These are phyloP conservation scores for Telmatherina bonti DNA, from an alignment of 2,797 vertebrate species.

Conservation along the genomic window DNA sequence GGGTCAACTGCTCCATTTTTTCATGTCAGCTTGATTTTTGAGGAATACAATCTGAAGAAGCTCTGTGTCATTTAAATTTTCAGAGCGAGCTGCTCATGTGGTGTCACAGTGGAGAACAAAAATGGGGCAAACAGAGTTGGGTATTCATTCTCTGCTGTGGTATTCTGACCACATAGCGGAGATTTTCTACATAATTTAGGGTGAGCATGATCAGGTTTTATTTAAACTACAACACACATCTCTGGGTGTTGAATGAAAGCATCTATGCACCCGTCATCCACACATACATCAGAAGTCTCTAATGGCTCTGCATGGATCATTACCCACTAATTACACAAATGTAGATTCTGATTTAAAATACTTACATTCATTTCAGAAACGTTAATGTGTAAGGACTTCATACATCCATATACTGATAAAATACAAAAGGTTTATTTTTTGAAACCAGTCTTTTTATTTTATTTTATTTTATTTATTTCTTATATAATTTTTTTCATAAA, in stretches of 20 bases:
- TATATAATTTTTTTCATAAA: too few species aligned
- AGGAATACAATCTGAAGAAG: slow-evolving; percentile 50
- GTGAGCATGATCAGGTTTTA: slow-evolving; percentile 42
- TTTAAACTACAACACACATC: slow-evolving; percentile 38
- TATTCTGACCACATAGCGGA: slow-evolving; percentile 63
- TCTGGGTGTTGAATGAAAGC: slow-evolving; percentile 31
- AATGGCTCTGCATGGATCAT: slow-evolving; percentile 48
- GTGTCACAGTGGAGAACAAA: slow-evolving; percentile 34
- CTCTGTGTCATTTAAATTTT: slow-evolving; percentile 37
- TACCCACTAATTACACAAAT: slow-evolving; percentile 51
- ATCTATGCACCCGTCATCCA: slow-evolving; percentile 38
- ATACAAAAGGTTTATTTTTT: neutral
- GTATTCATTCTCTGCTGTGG: slow-evolving; percentile 45
- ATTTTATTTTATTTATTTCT: too few species aligned
- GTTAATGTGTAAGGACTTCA: slow-evolving; percentile 2
- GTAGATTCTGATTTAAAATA: slow-evolving; percentile 32
- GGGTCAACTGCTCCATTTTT: slow-evolving; percentile 57
- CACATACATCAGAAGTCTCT: slow-evolving; percentile 17
- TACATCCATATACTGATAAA: neutral
- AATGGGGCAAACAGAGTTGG: slow-evolving; percentile 42
- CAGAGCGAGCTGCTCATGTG: slow-evolving; percentile 39
- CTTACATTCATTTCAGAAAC: slow-evolving; percentile 25
- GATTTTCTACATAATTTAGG: slow-evolving; percentile 65
- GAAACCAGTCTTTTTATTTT: neutral
- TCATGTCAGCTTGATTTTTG: slow-evolving; percentile 55